Conservation (phyloP, 2,113 vertebrate species). For the Callospermophilus lateralis region DNA sequence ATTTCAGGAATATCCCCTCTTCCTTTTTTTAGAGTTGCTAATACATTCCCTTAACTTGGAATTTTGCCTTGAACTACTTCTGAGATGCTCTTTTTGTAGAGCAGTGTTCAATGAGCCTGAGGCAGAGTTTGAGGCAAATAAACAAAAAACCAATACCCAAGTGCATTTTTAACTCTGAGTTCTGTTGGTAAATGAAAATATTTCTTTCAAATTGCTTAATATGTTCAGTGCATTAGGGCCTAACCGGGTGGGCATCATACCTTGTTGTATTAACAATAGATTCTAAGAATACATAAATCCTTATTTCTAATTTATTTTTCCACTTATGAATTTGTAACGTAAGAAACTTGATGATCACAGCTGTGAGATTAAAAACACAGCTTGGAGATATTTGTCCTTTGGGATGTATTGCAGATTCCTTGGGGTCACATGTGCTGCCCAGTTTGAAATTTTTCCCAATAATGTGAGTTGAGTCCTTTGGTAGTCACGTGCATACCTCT, state of each 20-base stretch:
- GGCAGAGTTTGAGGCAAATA: slow-evolving; percentile 76
- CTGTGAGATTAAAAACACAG: neutral
- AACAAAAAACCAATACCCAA: slow-evolving; percentile 64
- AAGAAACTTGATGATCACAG: neutral
- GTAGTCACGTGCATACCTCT: neutral
- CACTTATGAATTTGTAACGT: neutral
- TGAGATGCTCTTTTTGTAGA: slow-evolving; percentile 51
- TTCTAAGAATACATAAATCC: neutral
- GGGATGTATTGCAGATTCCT: neutral
- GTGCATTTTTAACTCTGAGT: slow-evolving; percentile 67
- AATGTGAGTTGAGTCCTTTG: neutral
- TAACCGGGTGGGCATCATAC: neutral
- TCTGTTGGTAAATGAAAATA: slow-evolving; percentile 70
- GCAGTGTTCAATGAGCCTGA: slow-evolving; percentile 69
- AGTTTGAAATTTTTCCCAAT: neutral
- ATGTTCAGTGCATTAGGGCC: slow-evolving; percentile 14
- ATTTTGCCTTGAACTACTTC: slow-evolving; percentile 67
- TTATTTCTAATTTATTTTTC: slow-evolving; percentile 42
- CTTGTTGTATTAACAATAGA: neutral
- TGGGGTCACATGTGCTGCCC: neutral
- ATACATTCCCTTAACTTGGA: slow-evolving; percentile 55
- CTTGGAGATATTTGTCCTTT: neutral
- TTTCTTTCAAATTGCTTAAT: slow-evolving; percentile 66
- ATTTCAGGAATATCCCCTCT: neutral
- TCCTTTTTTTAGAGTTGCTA: slow-evolving; percentile 19